A percentile compares a stretch with the other conserved stretches of the same genome.
Evolutionary conservation across 1,140 invertebrate genomes (phyloP).

Genomic region (Tribolium castaneum): DNA sequence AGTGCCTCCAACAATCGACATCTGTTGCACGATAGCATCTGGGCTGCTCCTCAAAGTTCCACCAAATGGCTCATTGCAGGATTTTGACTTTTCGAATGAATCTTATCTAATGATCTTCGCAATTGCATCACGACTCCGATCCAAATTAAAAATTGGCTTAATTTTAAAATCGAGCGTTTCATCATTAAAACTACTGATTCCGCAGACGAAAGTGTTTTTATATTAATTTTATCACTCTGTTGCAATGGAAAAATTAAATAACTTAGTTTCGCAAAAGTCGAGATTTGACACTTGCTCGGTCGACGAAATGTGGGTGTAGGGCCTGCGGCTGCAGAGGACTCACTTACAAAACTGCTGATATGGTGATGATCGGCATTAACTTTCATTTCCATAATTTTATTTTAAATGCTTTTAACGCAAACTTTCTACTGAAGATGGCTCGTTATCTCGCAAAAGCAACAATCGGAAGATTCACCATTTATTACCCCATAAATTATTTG

Average conservation of each 20-base stretch:
- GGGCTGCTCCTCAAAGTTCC: slow-evolving; percentile 17
- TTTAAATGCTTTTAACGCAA: slow-evolving; percentile 38
- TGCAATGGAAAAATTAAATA: slow-evolving; percentile 23
- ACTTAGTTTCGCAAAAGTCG: slow-evolving; percentile 16
- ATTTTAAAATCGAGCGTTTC: slow-evolving; percentile 13
- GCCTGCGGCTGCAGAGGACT: slow-evolving; percentile 24
- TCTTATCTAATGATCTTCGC: background rate
- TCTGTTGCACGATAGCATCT: slow-evolving; percentile 35
- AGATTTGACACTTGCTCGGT: background rate
- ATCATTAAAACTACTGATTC: slow-evolving; percentile 2
- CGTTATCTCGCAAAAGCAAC: slow-evolving; percentile 5
- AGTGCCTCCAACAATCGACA: slow-evolving; percentile 35
- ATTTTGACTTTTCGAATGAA: slow-evolving; percentile 13
- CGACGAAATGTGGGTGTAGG: slow-evolving; percentile 20
- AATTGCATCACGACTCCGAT: slow-evolving; percentile 8
- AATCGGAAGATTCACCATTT: slow-evolving; percentile 29
- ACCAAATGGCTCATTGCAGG: slow-evolving; percentile 31
- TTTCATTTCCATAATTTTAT: slow-evolving; percentile 46
- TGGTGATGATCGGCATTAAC: slow-evolving; percentile 28
- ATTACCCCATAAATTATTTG: slow-evolving; percentile 34
- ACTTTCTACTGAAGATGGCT: slow-evolving; percentile 44
- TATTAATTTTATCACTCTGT: slow-evolving; percentile 31
- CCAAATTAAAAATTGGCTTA: background rate
- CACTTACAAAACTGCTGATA: slow-evolving; percentile 42
- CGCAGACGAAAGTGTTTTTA: slow-evolving; percentile 6